Evolutionary conservation across 2,888 invertebrate genomes (phyloP), one percentile per base, ranked within the genome.

Genomic region (Hirtodrosophila trivittata): DNA sequence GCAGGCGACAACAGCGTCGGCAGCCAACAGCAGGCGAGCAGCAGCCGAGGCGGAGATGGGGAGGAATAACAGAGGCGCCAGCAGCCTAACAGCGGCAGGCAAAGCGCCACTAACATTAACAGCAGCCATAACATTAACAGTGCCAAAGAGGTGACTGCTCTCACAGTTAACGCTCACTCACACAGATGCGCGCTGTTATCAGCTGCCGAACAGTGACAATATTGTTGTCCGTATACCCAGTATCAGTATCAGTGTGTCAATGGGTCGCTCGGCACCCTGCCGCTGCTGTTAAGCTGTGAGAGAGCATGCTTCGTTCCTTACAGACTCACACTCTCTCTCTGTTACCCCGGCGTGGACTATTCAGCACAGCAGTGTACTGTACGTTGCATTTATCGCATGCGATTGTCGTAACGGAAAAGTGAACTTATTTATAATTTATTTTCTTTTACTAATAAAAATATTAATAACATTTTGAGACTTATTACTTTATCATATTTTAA

Each of bases 161-260:
- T 28, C 33, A 30, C 25, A 30, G 26, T 25, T 28, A 35, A 18
- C 65, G 16, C 28, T 35, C 69, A 74, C 75, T 1, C 69, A 78
- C 28, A 78, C 80, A 42, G 18, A 14, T 52, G 55, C 58, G 52
- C 35, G 45, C 84, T 76, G 84, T 80, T 80, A 80, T 80, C 77
- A 77, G 63, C 58, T 32, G 14, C 33, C 64, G 52, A 67, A 21
- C 18, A 46, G 55, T 38, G 18, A 55, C 21, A 49, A 37, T 43
- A 66, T 58, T 43, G 30, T 9, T 38, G 52, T 64, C 51, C 37
- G 66, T 59, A n/a, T n/a, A n/a, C 18, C 5, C 3, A 2, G 66
- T 66, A 30, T 51, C 50, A 72, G 57, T 73, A 81, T 77, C 78
- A 78, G 55, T 80, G 80, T 80, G 86, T 86, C 83, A 86, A 80